These are phyloP conservation scores for Melolontha melolontha DNA, from an alignment of 2,888 invertebrate species.

Conservation along the genomic window DNA sequence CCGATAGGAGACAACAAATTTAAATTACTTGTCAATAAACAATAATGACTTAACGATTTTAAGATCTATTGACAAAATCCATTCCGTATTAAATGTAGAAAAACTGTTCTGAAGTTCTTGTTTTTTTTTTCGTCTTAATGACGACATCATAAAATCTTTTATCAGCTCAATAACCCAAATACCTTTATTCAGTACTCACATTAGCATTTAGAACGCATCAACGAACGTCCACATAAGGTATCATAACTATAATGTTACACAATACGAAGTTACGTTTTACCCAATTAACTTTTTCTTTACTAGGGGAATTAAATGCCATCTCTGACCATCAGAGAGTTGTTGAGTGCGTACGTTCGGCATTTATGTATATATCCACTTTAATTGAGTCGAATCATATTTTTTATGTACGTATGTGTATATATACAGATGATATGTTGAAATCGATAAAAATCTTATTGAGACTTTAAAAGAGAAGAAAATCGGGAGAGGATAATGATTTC, in stretches of 20 bases:
- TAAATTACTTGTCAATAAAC: too few species aligned
- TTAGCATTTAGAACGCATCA: conserved; percentile 28
- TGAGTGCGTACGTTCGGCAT: conserved; percentile 25
- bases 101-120: too few species aligned
- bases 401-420: background rate
- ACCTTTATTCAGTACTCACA: background rate
- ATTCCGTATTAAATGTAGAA: too few species aligned
- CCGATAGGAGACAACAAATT: too few species aligned
- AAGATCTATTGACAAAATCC: too few species aligned
- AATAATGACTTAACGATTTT: too few species aligned
- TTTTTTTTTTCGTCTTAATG: conserved; percentile 9
- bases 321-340: conserved; percentile 2
- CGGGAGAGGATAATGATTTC: too few species aligned
- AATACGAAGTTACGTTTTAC: conserved; percentile 32
- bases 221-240: conserved; percentile 15
- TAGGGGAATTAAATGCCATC: conserved; percentile 25
- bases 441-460: too few species aligned
- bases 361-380: conserved; percentile 14
- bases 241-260: conserved; percentile 36
- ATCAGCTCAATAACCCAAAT: conserved; percentile 36
- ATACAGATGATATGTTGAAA: conserved; percentile 4
- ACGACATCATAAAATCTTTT: conserved; percentile 21
- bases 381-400: conserved; percentile 15
- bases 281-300: conserved; percentile 34
- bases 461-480: too few species aligned